A percentile compares a stretch with the other conserved stretches of the same genome.
Conservation (phyloP, 2,113 vertebrate species). For the Sterrhoptilus dennistouni region DNA sequence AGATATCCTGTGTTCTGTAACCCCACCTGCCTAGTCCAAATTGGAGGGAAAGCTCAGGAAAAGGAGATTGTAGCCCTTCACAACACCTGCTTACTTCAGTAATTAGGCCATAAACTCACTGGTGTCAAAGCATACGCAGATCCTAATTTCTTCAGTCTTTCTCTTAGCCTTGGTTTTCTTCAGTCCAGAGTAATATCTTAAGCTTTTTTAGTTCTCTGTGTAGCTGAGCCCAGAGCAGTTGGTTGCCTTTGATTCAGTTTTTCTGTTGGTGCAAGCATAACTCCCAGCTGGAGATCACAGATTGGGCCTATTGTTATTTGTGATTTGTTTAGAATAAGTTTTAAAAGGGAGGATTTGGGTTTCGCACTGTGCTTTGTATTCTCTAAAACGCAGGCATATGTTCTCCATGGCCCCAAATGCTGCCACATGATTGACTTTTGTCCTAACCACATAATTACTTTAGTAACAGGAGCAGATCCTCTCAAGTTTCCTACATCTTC, state of each 20-base stretch:
- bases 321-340: neutral
- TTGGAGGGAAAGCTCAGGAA: neutral
- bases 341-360: neutral
- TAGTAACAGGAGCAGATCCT: slow-evolving; percentile 5
- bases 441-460: slow-evolving; percentile 37
- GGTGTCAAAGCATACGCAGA: neutral
- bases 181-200: neutral
- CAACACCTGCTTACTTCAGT: neutral
- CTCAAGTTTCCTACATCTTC: neutral
- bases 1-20: neutral
- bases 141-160: neutral
- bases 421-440: neutral
- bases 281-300: neutral
- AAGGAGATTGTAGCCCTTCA: neutral
- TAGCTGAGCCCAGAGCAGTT: neutral
- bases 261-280: neutral
- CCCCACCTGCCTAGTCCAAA: neutral
- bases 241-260: neutral
- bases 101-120: neutral
- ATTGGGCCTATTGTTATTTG: neutral
- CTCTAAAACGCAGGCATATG: neutral
- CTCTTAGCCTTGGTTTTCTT: neutral
- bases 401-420: neutral
- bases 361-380: neutral
- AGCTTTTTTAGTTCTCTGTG: neutral